Evolutionary conservation across 1,140 invertebrate species (phyloP).

Genomic region (Meloidogyne chitwoodi): DNA sequence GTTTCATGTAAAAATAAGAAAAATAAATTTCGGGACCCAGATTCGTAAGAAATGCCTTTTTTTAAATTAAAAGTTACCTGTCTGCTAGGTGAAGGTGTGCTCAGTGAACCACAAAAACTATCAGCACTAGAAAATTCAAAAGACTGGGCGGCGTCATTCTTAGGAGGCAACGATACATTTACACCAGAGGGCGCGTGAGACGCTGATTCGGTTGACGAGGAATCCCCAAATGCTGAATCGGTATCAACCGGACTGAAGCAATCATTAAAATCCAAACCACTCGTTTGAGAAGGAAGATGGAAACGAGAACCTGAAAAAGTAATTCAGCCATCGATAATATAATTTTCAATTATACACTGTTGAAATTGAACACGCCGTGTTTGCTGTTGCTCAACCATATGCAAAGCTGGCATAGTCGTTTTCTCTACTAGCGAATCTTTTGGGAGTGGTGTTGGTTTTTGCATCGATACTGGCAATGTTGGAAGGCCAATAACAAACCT

Average conservation of each 20-base stretch:
- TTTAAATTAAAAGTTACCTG: constrained; percentile 20
- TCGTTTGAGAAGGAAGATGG: neutral
- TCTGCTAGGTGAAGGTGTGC: constrained; percentile 38
- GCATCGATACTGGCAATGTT: constrained; percentile 10
- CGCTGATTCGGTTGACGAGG: constrained; percentile 42
- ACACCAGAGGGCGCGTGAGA: neutral
- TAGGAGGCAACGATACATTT: neutral
- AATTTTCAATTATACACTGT: neutral
- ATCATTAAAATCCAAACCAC: constrained; percentile 15
- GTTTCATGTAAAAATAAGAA: too few relatives aligned
- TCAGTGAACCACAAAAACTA: constrained; percentile 38
- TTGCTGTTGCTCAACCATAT: constrained; percentile 5
- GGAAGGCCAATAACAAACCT: constrained; percentile 43
- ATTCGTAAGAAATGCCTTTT: neutral
- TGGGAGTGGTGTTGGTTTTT: neutral
- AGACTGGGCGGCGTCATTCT: constrained; percentile 3
- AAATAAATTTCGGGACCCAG: too few relatives aligned
- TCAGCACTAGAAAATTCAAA: constrained; percentile 44
- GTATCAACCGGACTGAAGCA: constrained; percentile 38
- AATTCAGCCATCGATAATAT: neutral
- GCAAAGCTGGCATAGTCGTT: neutral
- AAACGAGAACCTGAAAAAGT: constrained; percentile 1
- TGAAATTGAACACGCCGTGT: neutral
- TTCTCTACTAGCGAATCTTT: neutral
- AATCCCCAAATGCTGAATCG: constrained; percentile 50